Evolutionary conservation across 2,797 vertebrate species (phyloP), one percentile per base, ranked within the genome.

Genomic region (Florisuga fusca): DNA sequence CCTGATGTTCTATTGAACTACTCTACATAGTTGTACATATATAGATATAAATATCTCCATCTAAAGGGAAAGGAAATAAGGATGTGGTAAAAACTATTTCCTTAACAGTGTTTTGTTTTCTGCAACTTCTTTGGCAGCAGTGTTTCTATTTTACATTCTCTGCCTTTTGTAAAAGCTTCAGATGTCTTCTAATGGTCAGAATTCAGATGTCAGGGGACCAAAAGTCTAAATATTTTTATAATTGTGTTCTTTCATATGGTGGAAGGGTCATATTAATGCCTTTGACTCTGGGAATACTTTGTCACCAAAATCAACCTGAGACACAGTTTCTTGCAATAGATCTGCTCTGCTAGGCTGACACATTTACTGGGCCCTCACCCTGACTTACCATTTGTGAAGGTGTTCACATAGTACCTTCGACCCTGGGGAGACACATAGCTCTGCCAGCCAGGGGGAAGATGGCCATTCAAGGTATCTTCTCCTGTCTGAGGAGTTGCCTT

Each of bases 351-450:
- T 16, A 15, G 4, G 26, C 45, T 62, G 69, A 67, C 45, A 63
- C 17, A 48, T 36, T 26, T 45, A 21, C 21, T 36, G 68, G 43
- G 58, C 4, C 4, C 55, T n/a, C 54, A 63, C 1, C 14, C 29
- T 25, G 50, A 94, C 99, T 99, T 97, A 99, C 99, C 99, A 25
- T 99, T 99, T 78, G 98, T 99, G 91, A 98, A 91, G 59, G 99
- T 99, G 98, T 99, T 99, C 97, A 99, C 99, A 22, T 99, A 99
- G 97, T 99, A 99, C 77, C 97, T 98, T 63, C 98, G 98, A 13
- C 99, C 99, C 95, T 99, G 99, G 34, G 99, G 99, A 34, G 99
- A 99, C 98, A 99, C 98, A 97, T 99, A 99, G 98, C 99, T 99
- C 73, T 98, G 99, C 99, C 99, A 99, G 63, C 99, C 99, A 1